Percentiles rank a stretch among this genome's conserved stretches.
These are phyloP conservation scores for Acipenser ruthenus DNA, from an alignment of 2,797 vertebrate species.

Conservation along the genomic window DNA sequence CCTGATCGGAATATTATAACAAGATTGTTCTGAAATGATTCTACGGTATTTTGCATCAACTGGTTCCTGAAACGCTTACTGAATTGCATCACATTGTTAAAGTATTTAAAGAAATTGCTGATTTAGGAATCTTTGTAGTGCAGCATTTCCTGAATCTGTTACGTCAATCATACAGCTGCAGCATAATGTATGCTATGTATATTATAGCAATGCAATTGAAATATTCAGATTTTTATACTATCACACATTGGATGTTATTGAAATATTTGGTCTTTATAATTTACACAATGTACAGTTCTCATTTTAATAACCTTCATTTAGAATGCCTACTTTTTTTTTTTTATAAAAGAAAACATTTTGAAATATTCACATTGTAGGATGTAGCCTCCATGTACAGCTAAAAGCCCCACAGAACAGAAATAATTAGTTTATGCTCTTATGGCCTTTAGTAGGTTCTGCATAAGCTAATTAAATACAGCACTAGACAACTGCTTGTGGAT, in stretches of 20 bases:
- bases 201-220: constrained; percentile 8
- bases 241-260: constrained; percentile 9
- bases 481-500: background rate
- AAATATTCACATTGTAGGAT: constrained; percentile 1
- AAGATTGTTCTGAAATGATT: too few species aligned
- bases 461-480: background rate
- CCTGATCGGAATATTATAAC: too few species aligned
- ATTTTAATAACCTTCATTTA: background rate
- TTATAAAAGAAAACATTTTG: background rate
- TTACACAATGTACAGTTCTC: constrained; percentile 4
- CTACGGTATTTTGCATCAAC: too few species aligned
- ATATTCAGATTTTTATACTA: background rate
- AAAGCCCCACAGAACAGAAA: background rate
- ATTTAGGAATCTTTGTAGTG: background rate
- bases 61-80: too few species aligned
- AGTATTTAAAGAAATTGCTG: background rate
- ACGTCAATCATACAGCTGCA: background rate
- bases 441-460: background rate
- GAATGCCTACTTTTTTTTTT: background rate
- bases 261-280: constrained; percentile 4
- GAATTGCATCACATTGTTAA: background rate
- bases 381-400: background rate
- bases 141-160: background rate
- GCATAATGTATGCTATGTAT: background rate
- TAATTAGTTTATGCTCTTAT: background rate